Percentiles rank a stretch among this genome's conserved stretches.
Evolutionary conservation across 1,140 invertebrate species (phyloP).

Genomic region (Grapholita molesta): DNA sequence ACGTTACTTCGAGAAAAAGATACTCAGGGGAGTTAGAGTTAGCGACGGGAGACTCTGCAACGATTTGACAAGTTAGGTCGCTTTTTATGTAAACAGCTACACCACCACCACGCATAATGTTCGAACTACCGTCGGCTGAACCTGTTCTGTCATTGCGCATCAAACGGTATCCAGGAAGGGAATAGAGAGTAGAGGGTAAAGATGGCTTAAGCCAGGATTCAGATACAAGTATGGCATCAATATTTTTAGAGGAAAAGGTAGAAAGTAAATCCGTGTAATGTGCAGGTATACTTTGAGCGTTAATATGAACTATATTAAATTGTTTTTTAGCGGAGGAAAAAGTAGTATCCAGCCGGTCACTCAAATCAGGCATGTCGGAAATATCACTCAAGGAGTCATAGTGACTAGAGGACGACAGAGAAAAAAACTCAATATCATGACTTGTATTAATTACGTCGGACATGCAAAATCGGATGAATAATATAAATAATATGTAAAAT

Average conservation of each 20-base stretch:
- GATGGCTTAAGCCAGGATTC: background rate
- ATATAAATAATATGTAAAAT: background rate
- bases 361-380: background rate
- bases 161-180: background rate
- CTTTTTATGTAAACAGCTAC: background rate
- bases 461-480: background rate
- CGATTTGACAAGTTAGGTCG: background rate
- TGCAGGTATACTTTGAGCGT: background rate
- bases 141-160: conserved; percentile 6
- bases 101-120: background rate
- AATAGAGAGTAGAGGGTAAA: background rate
- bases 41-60: background rate
- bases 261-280: background rate
- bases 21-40: background rate
- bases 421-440: background rate
- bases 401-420: background rate
- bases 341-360: background rate
- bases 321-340: background rate
- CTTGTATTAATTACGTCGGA: background rate
- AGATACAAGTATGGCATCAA: background rate
- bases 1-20: conserved; percentile 19
- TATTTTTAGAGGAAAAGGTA: background rate
- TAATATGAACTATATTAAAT: conserved; percentile 1
- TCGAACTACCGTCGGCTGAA: background rate
- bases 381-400: background rate